Conservation (phyloP, 2,888 invertebrate genomes). For the Ophion obscuratus region DNA sequence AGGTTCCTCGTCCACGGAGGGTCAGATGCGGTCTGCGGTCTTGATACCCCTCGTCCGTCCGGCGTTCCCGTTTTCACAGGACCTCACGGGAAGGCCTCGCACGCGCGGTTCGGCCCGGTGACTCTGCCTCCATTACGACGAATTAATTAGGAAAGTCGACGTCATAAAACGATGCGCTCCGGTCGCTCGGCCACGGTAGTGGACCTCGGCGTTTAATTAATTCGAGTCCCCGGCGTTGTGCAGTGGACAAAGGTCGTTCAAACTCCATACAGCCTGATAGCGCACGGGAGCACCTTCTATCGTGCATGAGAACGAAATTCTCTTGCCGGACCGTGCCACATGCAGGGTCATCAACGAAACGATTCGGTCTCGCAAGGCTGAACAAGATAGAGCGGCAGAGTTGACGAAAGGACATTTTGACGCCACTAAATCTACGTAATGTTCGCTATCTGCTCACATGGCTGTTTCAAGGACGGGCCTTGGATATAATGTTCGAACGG, state of each 20-base stretch:
- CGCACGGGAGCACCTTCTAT: constrained; percentile 37
- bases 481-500: too few species aligned
- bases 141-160: constrained; percentile 74
- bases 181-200: not conserved
- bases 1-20: constrained; percentile 51
- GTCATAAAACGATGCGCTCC: constrained; percentile 69
- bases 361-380: constrained; percentile 53
- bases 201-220: constrained; percentile 71
- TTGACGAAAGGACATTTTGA: not conserved
- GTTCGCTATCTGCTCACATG: too few species aligned
- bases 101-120: constrained; percentile 28
- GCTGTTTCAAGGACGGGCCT: too few species aligned
- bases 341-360: constrained; percentile 57
- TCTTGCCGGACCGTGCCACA: constrained; percentile 21
- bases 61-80: constrained; percentile 3
- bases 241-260: constrained; percentile 67
- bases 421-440: too few species aligned
- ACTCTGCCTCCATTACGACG: constrained; percentile 66
- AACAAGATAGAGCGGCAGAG: constrained; percentile 47
- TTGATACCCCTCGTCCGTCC: constrained; percentile 38
- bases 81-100: constrained; percentile 6
- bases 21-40: constrained; percentile 68
- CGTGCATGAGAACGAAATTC: constrained; percentile 47
- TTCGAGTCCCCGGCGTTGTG: constrained; percentile 64
- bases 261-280: constrained; percentile 51